Evolutionary conservation across 2,888 invertebrate species (phyloP), one percentile per base, ranked within the genome.

Genomic region (Quadroppia sp.): DNA sequence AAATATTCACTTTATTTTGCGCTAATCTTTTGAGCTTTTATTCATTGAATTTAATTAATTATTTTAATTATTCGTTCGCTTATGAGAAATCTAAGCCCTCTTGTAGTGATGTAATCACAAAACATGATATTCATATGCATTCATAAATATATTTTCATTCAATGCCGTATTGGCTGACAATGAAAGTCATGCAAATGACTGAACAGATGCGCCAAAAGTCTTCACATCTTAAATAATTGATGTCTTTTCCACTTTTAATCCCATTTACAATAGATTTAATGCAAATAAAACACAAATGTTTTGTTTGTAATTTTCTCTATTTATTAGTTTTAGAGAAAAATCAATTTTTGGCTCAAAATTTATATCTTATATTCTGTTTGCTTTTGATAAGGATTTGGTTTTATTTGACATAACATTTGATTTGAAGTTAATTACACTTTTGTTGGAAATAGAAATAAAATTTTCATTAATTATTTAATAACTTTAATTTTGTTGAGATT

Each of bases 11-110:
- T 64, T n/a, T 64, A 64, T 64, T 64, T 56, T 56, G 15, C 64
- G 1, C 36, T 40, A 64, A 64, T 64, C 64, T 64, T 40, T 40
- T 64, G 36, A 40, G 32, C 64, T 30, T 23, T 36, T 64, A 64
- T 56, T 56, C 64, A 64, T 30, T 64, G 64, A 40, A 64, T 64
- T 36, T 61, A 64, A 64, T 64, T 64, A 64, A 64, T 64, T 64
- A 64, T 64, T 64, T 64, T 40, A 64, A 64, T 64, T 64, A 64
- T 64, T 11, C 32, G 17, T 56, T 64, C 36, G 40, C 40, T 64
- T 56, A 56, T 30, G 28, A 40, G 40, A 61, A 64, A 64, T 64
- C 40, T n/a, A 40, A 40, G 36, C 36, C 13, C 64, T 64, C 11
- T 64, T 64, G 40, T 32, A 64, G 64, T 40, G 64, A 36, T 36